Conservation (phyloP, 2,888 invertebrate genomes). For the Fissipunctia ypsillon region DNA sequence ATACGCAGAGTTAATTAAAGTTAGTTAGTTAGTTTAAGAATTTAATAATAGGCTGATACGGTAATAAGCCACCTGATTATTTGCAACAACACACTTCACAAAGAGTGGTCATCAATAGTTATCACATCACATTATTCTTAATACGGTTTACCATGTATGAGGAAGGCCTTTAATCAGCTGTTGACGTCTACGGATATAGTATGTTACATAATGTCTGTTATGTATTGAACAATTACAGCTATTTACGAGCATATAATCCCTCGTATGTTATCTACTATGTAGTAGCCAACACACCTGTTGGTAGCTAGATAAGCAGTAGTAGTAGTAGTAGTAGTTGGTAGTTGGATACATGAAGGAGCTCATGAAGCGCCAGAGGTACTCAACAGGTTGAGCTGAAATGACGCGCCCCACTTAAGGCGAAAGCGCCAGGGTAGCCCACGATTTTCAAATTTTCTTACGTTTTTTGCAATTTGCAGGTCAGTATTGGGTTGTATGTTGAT, state of each 20-base stretch:
- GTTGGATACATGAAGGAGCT: too few species aligned
- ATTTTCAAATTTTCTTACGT: too few species aligned
- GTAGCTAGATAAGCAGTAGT: constrained; percentile 26
- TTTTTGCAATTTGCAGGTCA: too few species aligned
- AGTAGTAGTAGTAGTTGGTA: too few species aligned
- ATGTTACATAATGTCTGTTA: constrained; percentile 6
- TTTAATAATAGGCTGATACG: not conserved
- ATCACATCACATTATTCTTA: not conserved
- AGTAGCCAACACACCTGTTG: constrained; percentile 4
- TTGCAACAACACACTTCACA: not conserved
- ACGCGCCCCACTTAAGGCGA: too few species aligned
- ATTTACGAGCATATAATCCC: constrained; percentile 30
- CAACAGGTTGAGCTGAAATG: too few species aligned
- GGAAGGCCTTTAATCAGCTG: not conserved
- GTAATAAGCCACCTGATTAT: not conserved
- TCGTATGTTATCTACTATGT: constrained; percentile 19
- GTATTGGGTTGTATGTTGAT: too few species aligned
- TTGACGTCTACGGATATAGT: not conserved
- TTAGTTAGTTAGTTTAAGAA: not conserved
- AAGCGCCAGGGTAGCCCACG: too few species aligned
- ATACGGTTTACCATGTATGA: not conserved
- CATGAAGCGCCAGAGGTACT: too few species aligned
- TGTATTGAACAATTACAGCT: not conserved
- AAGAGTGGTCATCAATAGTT: not conserved
- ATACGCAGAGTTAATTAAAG: too few species aligned